Conservation (phyloP, 2,797 vertebrate species). For the Sebastes nivosus region DNA sequence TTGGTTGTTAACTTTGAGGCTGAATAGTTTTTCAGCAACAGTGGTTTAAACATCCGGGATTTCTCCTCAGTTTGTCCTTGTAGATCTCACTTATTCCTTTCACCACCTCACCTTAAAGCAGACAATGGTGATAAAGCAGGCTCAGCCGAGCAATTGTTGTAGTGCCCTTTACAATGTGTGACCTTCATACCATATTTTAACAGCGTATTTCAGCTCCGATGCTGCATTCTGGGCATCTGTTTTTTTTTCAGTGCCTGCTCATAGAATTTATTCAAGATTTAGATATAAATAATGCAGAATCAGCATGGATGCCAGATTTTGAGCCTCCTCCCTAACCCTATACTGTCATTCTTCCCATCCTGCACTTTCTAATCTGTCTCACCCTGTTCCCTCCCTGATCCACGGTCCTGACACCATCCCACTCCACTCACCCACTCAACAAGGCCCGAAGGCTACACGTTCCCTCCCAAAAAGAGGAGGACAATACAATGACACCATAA, state of each 20-base stretch:
- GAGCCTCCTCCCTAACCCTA: neutral
- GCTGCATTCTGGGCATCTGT: neutral
- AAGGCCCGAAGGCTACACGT: neutral
- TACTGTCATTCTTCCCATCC: neutral
- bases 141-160: constrained; percentile 16
- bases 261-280: neutral
- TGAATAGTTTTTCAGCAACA: constrained; percentile 38
- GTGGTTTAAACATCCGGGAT: constrained; percentile 13
- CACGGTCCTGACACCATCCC: constrained; percentile 5
- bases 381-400: neutral
- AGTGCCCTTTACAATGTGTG: constrained; percentile 5
- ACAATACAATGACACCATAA: constrained; percentile 11
- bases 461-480: constrained; percentile 1
- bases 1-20: constrained; percentile 36
- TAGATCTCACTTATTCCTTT: constrained; percentile 21
- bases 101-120: constrained; percentile 7
- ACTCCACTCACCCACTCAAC: constrained; percentile 31
- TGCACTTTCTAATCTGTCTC: constrained; percentile 6
- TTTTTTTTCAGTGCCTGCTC: neutral
- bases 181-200: constrained; percentile 19
- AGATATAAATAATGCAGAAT: constrained; percentile 29
- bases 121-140: constrained; percentile 3
- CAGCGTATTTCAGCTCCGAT: neutral
- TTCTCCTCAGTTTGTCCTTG: constrained; percentile 40
- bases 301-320: neutral